Base-by-base conservation (phyloP, 2,797 vertebrate genomes). In the Melanotaenia trifasciata region DNA sequence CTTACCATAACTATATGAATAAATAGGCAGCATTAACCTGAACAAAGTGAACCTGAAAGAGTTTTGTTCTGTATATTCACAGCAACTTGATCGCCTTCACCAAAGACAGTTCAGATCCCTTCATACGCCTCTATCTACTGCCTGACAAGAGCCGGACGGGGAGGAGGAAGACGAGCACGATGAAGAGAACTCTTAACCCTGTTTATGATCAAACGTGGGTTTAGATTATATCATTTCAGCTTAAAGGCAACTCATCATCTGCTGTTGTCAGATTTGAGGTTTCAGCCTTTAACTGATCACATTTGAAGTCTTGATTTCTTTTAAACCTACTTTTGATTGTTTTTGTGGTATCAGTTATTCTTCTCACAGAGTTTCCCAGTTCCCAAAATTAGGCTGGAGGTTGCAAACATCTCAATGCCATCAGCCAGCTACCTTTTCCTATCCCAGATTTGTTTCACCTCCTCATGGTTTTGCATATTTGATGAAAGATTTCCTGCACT, bases 41-140 rank as follows among this genome's bases (percentile, higher is more conserved):
- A 56, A 30, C 51, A 53, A 64, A 78, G 66, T 81, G 69, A 70
- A 68, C 68, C 59, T 80, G 65, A 86, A 76, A 75, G 32, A 3
- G 0, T 47, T 72, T 62, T 83, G 71, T 83, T 69, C 64, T 64
- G 58, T 78, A 70, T 85, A 75, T 85, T 78, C 70, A 69, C 92
- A 99, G 98, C 74, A 98, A 99, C 85, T 92, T 99, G 65, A 97
- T 99, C 47, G 96, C 97, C 0, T 96, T 98, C 94, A 96, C 95
- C 26, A 98, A 97, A 90, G 98, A 99, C 1, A 92, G 97, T 54
- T 98, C 98, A 0, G 97, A 99, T 73, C 97, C 97, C 0, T 99
- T 98, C 5, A 94, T 98, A 80, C 96, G 98, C 74, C 86, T 99
- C 89, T 99, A 98, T 93, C 89, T 99, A 90, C 91, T 99, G 79